These are phyloP conservation scores for Galaxias olidus DNA, from an alignment of 2,797 vertebrate species.

Conservation along the genomic window DNA sequence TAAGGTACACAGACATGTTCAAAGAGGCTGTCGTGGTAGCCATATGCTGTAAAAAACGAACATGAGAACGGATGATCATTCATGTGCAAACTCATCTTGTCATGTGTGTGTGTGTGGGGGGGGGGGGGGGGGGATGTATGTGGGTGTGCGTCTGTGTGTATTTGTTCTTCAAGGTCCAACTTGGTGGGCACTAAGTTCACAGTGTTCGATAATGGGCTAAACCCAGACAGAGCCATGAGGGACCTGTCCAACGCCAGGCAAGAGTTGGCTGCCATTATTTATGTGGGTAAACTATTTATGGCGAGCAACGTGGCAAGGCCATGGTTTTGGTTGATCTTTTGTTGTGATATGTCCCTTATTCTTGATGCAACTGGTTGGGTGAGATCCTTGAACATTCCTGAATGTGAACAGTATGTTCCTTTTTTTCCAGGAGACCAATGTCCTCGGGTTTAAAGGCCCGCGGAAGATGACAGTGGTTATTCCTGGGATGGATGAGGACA, in stretches of 20 bases:
- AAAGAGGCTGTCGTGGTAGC: too few relatives aligned
- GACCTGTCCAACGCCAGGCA: conserved; percentile 91
- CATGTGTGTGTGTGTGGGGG: background rate
- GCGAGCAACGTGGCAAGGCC: too few relatives aligned
- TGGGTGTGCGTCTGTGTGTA: background rate
- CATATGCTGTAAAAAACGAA: background rate
- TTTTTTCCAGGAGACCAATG: conserved; percentile 89
- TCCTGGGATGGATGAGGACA: conserved; percentile 90
- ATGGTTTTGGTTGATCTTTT: too few relatives aligned
- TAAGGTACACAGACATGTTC: conserved; percentile 76
- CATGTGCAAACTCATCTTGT: background rate
- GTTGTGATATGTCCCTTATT: background rate
- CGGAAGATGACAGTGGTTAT: conserved; percentile 92
- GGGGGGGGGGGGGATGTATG: too few relatives aligned
- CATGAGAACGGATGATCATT: background rate
- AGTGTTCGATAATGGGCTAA: conserved; percentile 90
- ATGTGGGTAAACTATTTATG: conserved; percentile 79
- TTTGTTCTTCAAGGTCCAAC: conserved; percentile 82
- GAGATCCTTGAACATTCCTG: too few relatives aligned
- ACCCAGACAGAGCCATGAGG: conserved; percentile 84
- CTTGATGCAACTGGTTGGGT: background rate
- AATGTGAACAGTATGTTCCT: conserved; percentile 7
- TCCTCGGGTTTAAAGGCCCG: conserved; percentile 95
- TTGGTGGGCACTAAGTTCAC: conserved; percentile 97
- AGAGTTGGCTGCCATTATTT: conserved; percentile 92